Conservation (phyloP, 2,113 vertebrate genomes). For the Caretta caretta region DNA sequence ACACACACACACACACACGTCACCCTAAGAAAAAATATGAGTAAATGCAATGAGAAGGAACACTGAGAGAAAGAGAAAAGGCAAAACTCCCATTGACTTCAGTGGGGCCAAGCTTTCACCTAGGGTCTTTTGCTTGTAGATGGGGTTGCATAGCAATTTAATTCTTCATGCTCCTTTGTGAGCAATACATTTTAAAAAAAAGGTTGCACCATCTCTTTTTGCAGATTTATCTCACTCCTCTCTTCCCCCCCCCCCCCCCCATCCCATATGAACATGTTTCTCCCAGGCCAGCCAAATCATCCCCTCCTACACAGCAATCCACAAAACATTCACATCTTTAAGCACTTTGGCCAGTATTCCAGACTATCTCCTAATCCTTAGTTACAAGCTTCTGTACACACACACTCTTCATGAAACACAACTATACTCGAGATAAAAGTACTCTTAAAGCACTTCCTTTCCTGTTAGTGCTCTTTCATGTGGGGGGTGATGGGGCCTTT, state of each 20-base stretch:
- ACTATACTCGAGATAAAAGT: fast-evolving
- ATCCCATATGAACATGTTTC: not conserved
- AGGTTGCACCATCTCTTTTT: not conserved
- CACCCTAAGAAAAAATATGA: not conserved
- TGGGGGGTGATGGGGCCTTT: not conserved
- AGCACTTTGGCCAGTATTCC: fast-evolving
- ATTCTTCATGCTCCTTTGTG: not conserved
- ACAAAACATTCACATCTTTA: not conserved
- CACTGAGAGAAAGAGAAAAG: not conserved
- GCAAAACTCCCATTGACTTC: not conserved
- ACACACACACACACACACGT: not conserved
- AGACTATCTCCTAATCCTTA: not conserved
- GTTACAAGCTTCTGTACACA: not conserved
- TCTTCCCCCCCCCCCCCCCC: not conserved
- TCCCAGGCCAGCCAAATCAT: not conserved
- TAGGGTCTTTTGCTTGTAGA: not conserved
- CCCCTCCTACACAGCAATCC: fast-evolving
- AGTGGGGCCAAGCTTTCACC: not conserved
- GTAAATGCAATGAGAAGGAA: not conserved
- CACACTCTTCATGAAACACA: not conserved
- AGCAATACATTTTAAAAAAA: not conserved
- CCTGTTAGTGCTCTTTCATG: not conserved
- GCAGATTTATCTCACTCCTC: not conserved
- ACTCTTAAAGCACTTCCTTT: not conserved
- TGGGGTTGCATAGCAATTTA: not conserved